Base-by-base conservation (phyloP, 37 sponge, comb jelly and placozoan species). In the Aphrocallistes beatrix region DNA sequence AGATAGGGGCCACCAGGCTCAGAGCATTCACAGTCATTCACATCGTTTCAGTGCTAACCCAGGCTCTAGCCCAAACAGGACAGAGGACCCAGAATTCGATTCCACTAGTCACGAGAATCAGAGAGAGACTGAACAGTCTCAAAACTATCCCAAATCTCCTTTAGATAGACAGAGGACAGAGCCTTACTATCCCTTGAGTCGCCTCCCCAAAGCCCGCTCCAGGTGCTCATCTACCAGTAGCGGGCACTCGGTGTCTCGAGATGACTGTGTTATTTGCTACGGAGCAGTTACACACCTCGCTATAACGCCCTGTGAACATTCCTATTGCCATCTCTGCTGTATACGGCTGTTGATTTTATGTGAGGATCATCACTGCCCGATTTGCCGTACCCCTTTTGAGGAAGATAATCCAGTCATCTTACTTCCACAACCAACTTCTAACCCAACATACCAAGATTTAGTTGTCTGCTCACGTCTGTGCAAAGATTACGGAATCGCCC, bases 291-390 rank as follows among this genome's bases (percentile, higher is more conserved):
- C 10, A 30, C 10, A 25, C n/a, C 75, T 60, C 34, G 75, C 75
- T 60, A 19, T 60, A 19, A 60, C 75, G 3, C 60, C 86, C 36
- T 96, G 97, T 39, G 86, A 94, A 19, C 97, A 96, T 39, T 90
- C 90, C 23, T 37, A 91, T 13, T 96, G 97, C 39, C 85, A 90
- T 39, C 32, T 81, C 37, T 96, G 97, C 81, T 38, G 81, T 36
- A 85, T 88, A n/a, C 88, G 89, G 30, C 60, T 96, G 81, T 82
- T 93, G 82, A 84, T 91, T 0, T 88, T 96, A 1, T 90, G 93
- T 88, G 93, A 84, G 36, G 86, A 92, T 51, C 88, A 89, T 16
- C 89, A 92, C 9, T 96, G 97, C 50, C 91, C 97, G 34, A 93
- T 94, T 3, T 96, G 97, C 86, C 83, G 97, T 10, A 34, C 38